A percentile compares a stretch with the other conserved stretches of the same genome.
phyloP scores from a whole-genome alignment of 2,113 vertebrate genomes.

The Tragelaphus buxtoni region DNA sequence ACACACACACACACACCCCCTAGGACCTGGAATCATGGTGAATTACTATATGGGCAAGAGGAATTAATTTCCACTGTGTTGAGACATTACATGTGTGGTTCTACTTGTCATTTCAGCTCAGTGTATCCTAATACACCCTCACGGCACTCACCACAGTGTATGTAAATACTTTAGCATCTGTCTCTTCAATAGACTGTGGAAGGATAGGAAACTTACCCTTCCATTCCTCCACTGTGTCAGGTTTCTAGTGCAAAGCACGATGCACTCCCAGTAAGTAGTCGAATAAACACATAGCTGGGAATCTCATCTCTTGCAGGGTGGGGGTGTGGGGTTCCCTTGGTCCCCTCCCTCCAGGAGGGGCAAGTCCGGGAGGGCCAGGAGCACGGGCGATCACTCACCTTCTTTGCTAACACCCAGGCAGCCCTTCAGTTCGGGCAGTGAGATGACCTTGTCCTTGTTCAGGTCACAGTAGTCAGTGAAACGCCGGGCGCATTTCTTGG shows the following conservation, averaged over 20 bases:
- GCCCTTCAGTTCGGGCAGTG: slow-evolving; percentile 94
- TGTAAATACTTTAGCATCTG: not conserved
- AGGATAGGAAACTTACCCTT: not conserved
- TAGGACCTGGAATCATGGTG: not conserved
- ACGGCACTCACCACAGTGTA: not conserved
- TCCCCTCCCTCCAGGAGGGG: not conserved
- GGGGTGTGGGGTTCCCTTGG: not conserved
- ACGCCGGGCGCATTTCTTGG: slow-evolving; percentile 95
- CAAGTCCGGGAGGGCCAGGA: not conserved
- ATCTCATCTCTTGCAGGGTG: not conserved
- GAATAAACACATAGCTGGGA: not conserved
- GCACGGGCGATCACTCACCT: slow-evolving; percentile 74
- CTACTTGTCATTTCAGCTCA: not conserved
- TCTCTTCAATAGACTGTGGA: not conserved
- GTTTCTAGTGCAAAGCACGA: not conserved
- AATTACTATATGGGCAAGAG: not conserved
- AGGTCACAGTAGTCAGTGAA: slow-evolving; percentile 98
- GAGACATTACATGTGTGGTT: not conserved
- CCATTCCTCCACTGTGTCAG: not conserved
- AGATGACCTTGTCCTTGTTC: slow-evolving; percentile 96
- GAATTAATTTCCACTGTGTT: not conserved
- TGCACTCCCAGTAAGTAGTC: not conserved
- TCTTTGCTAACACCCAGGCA: slow-evolving; percentile 97
- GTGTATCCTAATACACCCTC: not conserved
- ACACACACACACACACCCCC: not conserved